These are phyloP conservation scores for Pangasianodon hypophthalmus DNA, from an alignment of 2,113 vertebrate genomes.

Conservation along the genomic window DNA sequence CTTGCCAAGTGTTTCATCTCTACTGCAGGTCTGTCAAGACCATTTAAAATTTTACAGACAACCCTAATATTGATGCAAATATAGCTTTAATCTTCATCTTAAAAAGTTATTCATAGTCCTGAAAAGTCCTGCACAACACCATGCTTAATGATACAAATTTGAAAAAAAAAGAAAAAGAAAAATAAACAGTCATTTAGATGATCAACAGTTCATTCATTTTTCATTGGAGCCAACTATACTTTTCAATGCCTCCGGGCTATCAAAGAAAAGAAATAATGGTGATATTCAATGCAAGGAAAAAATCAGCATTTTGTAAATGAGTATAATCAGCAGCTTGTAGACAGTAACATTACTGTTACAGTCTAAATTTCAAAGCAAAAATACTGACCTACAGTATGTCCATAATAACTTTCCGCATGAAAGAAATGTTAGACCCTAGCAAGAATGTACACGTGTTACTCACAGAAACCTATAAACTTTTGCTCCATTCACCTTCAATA, in stretches of 20 bases:
- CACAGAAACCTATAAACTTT: neutral
- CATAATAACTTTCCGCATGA: neutral
- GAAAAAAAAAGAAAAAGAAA: neutral
- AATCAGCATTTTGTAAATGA: neutral
- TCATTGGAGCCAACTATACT: neutral
- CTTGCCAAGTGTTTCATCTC: neutral
- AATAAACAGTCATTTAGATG: neutral
- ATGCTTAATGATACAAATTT: neutral
- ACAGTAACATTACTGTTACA: neutral
- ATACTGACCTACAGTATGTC: conserved; percentile 3
- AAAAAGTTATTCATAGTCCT: neutral
- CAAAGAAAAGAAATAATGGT: neutral
- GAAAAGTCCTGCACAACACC: neutral
- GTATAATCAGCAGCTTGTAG: neutral
- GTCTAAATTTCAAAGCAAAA: neutral
- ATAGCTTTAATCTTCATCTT: neutral
- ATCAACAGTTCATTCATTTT: neutral
- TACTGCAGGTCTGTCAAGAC: neutral
- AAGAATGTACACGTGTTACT: neutral
- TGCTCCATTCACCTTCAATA: neutral
- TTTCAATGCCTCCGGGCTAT: neutral
- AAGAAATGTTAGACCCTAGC: conserved; percentile 7
- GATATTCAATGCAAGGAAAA: neutral
- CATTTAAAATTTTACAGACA: neutral
- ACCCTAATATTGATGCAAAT: neutral